Evolutionary conservation across 2,888 invertebrate species (phyloP).

Genomic region (Tetranychus truncatus): DNA sequence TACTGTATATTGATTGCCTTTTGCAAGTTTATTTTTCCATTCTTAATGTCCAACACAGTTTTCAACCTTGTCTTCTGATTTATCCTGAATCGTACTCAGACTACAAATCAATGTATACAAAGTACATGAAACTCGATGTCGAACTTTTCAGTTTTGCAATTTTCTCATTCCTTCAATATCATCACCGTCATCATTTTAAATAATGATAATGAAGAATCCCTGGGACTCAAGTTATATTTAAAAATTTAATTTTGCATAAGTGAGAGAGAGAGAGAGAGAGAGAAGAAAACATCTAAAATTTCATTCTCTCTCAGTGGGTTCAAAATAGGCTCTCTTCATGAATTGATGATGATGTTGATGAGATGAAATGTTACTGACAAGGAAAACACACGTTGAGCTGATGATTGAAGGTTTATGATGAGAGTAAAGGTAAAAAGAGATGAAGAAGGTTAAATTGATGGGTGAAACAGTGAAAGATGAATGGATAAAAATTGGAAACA

Average conservation of each 20-base stretch:
- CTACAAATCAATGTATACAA: too few species aligned
- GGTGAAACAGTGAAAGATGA: background rate
- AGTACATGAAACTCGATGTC: too few species aligned
- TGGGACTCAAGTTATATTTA: background rate
- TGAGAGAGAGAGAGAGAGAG: too few species aligned
- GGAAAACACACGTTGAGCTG: background rate
- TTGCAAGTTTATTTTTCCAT: too few species aligned
- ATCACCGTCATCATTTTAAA: background rate
- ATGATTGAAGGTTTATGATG: background rate
- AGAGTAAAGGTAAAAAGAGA: background rate
- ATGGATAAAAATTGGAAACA: background rate
- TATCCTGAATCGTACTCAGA: too few species aligned
- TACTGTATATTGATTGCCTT: too few species aligned
- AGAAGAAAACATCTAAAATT: too few species aligned
- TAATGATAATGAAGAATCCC: background rate
- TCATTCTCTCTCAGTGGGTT: background rate
- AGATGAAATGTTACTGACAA: background rate
- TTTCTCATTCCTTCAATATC: background rate
- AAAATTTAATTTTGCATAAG: too few species aligned
- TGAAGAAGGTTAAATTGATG: background rate
- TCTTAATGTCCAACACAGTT: too few species aligned
- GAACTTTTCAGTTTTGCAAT: too few species aligned
- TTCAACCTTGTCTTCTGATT: too few species aligned
- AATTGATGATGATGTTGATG: background rate
- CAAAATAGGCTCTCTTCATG: background rate